Evolutionary conservation across 2,888 invertebrate genomes (phyloP), one percentile per base, ranked within the genome.

Genomic region (Tromatobia lineatoria): DNA sequence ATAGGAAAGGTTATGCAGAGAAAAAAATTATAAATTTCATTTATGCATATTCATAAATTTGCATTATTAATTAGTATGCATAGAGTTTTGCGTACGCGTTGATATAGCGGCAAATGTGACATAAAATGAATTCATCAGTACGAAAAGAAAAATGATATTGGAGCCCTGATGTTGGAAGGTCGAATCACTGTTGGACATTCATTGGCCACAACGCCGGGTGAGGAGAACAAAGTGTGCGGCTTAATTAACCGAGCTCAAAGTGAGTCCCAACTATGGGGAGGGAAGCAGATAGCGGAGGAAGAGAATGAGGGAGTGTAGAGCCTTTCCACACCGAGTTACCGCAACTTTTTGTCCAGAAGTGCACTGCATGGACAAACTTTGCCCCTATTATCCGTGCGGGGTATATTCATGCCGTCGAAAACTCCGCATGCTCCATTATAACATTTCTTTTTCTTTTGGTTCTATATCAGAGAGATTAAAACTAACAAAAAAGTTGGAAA

Each of bases 241-340:
- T 78, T 78, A 82, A 82, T 82, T 78, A 77, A 73, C 59, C 71
- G 59, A 61, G 71, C 77, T 59, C 82, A 77, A 77, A 82, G 73
- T 74, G 73, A 73, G 59, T 70, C 47, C 18, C 47, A 57, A 70
- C 38, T 54, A n/a, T 11, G 34, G 59, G 47, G 23, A 15, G 45
- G 18, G 80, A 23, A 57, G 3, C 0, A 29, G 18, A 42, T 13
- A 45, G 38, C n/a, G 34, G 74, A 59, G 67, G 7, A 50, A 15
- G 29, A 50, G 23, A 64, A 47, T n/a, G 52, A 52, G 20, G 13
- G 52, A 50, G 64, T 2, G 47, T 15, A 13, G 34, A 78, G 61
- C 74, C 69, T 78, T 82, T 78, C 73, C 45, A 59, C 78, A 69
- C 59, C 52, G 67, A 25, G 64, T 29, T 20, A 73, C 59, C 73